Base-by-base conservation (phyloP, 2,113 vertebrate genomes). In the Quiscalus mexicanus region DNA sequence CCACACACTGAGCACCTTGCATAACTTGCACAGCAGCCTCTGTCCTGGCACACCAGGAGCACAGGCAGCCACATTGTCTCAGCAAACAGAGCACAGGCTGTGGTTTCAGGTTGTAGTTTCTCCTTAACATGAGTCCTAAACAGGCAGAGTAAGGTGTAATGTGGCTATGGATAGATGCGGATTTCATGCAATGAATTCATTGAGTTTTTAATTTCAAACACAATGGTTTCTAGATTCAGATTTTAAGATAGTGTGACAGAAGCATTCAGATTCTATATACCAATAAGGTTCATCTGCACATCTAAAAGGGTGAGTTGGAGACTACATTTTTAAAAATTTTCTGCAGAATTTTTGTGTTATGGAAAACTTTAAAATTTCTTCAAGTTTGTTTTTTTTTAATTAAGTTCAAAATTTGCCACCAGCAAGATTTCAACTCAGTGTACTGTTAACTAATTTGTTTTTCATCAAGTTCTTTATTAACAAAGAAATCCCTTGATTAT, bases 381-480 rank as follows among this genome's bases (percentile, higher is more conserved):
- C 10, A 4, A 84, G 31, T 76, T 87, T 80, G 7, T 1, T 37
- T 55, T 58, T 58, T 87, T 79, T 35, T 8, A 56, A 87, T 93
- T 76, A 83, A 74, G 91, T 97, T 93, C 59, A 95, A 93, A 95
- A 96, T 97, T 96, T 96, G 78, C 96, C 89, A 83, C 86, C 84
- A 96, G 93, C 85, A 96, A 90, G 62, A 96, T 93, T 98, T 97
- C 96, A 94, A 93, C 90, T 97, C 97, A 96, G 56, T 89, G 89
- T 94, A 92, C 78, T 97, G 94, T 96, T 97, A 97, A 97, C 88
- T 97, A 96, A 98, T 97, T 98, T 98, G 97, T 97, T 98, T 98
- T 98, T 98, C 96, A 97, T 96, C 89, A 97, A 95, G 91, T 97
- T 97, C 95, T 97, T 98, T 97, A 97, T 98, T 97, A 98, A 97